phyloP scores from a whole-genome alignment of 2,113 vertebrate species.

The Collichthys lucidus region DNA sequence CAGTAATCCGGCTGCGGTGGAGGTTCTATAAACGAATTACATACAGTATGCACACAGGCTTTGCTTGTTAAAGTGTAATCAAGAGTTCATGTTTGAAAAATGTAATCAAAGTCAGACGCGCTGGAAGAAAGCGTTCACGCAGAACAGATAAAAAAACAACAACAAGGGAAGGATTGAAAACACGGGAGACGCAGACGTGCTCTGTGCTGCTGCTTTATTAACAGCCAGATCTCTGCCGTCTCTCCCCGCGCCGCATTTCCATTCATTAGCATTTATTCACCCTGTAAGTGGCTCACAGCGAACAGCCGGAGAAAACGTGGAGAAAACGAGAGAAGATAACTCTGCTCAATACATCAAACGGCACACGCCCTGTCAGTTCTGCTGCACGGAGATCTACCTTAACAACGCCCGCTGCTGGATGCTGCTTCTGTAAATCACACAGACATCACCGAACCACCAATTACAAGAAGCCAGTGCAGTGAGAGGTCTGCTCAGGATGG shows the following conservation, averaged over 20 bases:
- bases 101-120: conserved; percentile 41
- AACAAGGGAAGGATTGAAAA: conserved; percentile 30
- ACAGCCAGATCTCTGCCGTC: conserved; percentile 44
- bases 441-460: conserved; percentile 31
- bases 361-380: conserved; percentile 52
- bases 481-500: conserved; percentile 25
- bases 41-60: background rate
- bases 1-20: background rate
- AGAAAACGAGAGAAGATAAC: conserved; percentile 5
- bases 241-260: conserved; percentile 48
- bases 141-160: conserved; percentile 32
- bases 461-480: conserved; percentile 51
- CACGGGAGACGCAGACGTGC: conserved; percentile 33
- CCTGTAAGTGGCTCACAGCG: conserved; percentile 11
- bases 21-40: background rate
- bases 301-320: conserved; percentile 35
- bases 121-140: conserved; percentile 1
- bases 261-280: conserved; percentile 71
- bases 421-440: conserved; percentile 31
- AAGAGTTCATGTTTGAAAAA: conserved; percentile 20
- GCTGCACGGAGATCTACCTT: conserved; percentile 3
- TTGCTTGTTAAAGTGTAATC: background rate
- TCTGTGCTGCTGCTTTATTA: conserved; percentile 49
- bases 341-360: conserved; percentile 46
- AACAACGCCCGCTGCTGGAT: conserved; percentile 24